These are phyloP conservation scores for Odontothrips loti DNA, from an alignment of 2,888 invertebrate genomes.

Conservation along the genomic window DNA sequence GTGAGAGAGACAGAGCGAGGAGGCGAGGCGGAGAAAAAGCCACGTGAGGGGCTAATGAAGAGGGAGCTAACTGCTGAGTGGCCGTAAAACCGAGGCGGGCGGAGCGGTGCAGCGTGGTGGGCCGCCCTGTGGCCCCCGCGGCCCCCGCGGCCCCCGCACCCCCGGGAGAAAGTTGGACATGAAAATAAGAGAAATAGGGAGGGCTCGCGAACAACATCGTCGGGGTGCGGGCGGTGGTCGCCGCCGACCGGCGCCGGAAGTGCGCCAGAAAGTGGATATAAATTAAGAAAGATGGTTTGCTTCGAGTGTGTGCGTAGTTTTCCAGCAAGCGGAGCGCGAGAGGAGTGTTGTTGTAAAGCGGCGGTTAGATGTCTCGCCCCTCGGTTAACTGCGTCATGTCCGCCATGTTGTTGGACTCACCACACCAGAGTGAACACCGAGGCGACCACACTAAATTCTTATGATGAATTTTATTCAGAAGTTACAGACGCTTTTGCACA, in stretches of 20 bases:
- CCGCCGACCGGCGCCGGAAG: no score
- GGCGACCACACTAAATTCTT: no score
- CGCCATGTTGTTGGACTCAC: no score
- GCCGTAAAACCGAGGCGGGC: background rate
- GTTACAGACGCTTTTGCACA: no score
- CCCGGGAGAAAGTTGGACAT: background rate
- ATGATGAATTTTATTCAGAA: no score
- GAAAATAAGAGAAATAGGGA: conserved; percentile 7
- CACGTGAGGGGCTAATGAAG: conserved; percentile 11
- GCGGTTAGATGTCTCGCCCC: no score
- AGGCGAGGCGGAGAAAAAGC: background rate
- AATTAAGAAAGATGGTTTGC: conserved; percentile 9
- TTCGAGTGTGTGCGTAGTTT: background rate
- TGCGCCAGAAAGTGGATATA: conserved; percentile 9
- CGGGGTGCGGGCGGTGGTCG: background rate
- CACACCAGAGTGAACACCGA: no score
- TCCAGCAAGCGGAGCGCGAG: no score
- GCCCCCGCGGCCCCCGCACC: no score
- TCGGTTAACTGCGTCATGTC: no score
- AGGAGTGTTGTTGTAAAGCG: background rate
- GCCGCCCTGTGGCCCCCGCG: no score
- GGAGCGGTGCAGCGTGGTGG: no score
- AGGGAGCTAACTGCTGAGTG: conserved; percentile 16
- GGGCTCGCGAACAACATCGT: background rate
- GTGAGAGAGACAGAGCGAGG: background rate